These are phyloP conservation scores for Menidia menidia DNA, from an alignment of 2,797 vertebrate species.

Conservation along the genomic window DNA sequence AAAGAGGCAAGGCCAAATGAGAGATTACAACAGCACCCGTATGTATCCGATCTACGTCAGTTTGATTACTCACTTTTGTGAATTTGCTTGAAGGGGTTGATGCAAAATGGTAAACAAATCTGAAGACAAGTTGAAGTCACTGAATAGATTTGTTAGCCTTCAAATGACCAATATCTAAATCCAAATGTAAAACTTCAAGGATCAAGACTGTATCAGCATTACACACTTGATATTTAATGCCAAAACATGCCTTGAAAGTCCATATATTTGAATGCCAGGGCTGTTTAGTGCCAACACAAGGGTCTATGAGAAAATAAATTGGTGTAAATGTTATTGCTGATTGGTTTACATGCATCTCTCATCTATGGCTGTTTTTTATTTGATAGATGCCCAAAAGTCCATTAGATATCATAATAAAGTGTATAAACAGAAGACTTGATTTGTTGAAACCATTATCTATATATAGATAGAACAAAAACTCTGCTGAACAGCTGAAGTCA, in stretches of 20 bases:
- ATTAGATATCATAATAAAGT: not conserved
- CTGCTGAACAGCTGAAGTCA: not conserved
- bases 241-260: not conserved
- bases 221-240: not conserved
- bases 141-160: not conserved
- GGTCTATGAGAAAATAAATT: not conserved
- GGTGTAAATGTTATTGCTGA: not conserved
- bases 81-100: too few species aligned
- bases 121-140: not conserved
- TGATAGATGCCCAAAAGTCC: not conserved
- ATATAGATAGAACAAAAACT: not conserved
- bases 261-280: not conserved
- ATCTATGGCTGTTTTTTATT: not conserved
- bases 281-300: not conserved
- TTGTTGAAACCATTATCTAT: not conserved
- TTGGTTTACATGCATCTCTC: not conserved
- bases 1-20: too few species aligned
- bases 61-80: too few species aligned
- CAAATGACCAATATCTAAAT: not conserved
- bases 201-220: not conserved
- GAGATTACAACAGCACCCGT: not conserved
- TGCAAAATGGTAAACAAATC: not conserved
- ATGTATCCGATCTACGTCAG: not conserved
- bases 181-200: not conserved
- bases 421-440: not conserved